Base-by-base conservation (phyloP, 2,113 vertebrate genomes). In the Mirza zaza region DNA sequence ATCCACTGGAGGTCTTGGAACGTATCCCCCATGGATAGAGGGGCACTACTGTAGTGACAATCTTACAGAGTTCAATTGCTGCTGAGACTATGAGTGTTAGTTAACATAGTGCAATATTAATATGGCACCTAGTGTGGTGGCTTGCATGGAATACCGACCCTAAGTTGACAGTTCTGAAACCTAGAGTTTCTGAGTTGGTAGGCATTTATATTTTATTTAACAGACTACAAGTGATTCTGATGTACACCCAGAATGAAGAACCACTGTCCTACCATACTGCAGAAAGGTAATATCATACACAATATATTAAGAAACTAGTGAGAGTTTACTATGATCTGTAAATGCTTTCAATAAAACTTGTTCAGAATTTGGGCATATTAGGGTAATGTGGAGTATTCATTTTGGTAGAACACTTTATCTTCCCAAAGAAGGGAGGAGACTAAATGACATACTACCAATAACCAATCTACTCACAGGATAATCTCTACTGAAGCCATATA, bases 11-110 rank as follows among this genome's bases (percentile, higher is more conserved):
- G 59, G 59, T 61, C 59, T 61, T 61, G 59, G 59, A 61, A 61
- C 0, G 4, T 25, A 61, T 61, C 23, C 23, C 59, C 59, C 59
- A 25, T 59, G 59, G 59, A 61, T 61, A 25, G 25, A 61, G 9
- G 3, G 59, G 59, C 59, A 27, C 8, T 25, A 61, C 59, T 25
- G 23, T 25, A 67, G 23, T 23, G 36, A 82, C 42, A 39, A 52
- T 59, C 57, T 70, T 80, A 97, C 25, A 83, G 42, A 85, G 61
- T 36, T 88, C 68, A 95, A 93, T 12, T 27, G 82, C 52, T 61
- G 71, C 27, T 85, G 42, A 82, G 55, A 34, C 14, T n/a, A 59
- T 29, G 5, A 39, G 17, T 87, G 29, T 45, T 67, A 77, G 83
- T 88, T 50, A 68, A 82, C 17, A 39, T 1, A 90, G 42, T 45